Conservation (phyloP, 2,797 vertebrate species). For the Intellagama lesueurii region DNA sequence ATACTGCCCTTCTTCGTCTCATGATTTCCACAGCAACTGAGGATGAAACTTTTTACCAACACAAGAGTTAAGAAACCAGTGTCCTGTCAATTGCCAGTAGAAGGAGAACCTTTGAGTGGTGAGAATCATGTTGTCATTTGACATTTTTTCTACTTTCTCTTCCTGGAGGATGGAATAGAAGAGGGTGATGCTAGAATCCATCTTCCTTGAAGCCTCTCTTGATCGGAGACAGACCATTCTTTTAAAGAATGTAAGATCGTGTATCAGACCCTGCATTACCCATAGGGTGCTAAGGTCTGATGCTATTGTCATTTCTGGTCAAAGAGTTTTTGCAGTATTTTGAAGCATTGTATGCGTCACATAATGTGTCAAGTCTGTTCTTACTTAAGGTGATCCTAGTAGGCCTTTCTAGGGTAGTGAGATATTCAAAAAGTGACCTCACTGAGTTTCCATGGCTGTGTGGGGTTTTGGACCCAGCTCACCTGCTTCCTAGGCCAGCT, state of each 20-base stretch:
- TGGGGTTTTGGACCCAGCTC: too few relatives aligned
- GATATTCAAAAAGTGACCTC: too few relatives aligned
- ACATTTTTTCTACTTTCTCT: background rate
- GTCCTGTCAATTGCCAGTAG: conserved; percentile 25
- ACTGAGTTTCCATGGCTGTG: too few relatives aligned
- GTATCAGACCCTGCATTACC: background rate
- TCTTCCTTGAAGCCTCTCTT: background rate
- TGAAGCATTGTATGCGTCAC: too few relatives aligned
- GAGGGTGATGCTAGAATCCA: too few relatives aligned
- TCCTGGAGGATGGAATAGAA: background rate
- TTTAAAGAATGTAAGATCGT: background rate
- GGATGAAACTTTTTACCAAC: conserved; percentile 74
- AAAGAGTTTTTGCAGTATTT: too few relatives aligned
- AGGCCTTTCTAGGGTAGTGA: too few relatives aligned
- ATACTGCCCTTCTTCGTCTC: background rate
- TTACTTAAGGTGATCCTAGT: too few relatives aligned
- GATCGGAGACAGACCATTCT: background rate
- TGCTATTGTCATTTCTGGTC: too few relatives aligned
- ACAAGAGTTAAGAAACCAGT: conserved; percentile 70
- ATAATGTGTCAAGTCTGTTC: too few relatives aligned
- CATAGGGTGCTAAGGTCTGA: background rate
- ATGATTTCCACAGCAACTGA: conserved; percentile 48
- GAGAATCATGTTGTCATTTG: conserved; percentile 2
- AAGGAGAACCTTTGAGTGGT: conserved; percentile 16
- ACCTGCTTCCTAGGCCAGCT: too few relatives aligned